These are phyloP conservation scores for Strigamia transsilvanica DNA, from an alignment of 2,888 invertebrate species.

Conservation along the genomic window DNA sequence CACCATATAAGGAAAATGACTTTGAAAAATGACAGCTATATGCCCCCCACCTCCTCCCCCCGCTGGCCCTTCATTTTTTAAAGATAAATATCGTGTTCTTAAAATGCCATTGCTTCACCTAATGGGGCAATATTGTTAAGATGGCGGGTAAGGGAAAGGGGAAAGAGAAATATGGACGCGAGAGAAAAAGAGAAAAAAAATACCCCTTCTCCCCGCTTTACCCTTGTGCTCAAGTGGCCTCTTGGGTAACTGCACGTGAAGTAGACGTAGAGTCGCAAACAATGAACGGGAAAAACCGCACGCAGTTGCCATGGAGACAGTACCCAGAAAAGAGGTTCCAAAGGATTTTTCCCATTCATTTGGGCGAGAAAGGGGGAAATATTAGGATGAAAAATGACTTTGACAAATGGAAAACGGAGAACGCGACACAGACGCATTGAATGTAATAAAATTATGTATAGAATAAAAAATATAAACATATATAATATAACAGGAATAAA, in stretches of 20 bases:
- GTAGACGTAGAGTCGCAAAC: slow-evolving; percentile 36
- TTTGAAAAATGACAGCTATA: slow-evolving; percentile 51
- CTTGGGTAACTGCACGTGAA: slow-evolving; percentile 49
- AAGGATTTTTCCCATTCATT: slow-evolving; percentile 48
- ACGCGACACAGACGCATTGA: slow-evolving; percentile 19
- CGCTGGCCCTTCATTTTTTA: slow-evolving; percentile 50
- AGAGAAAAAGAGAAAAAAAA: slow-evolving; percentile 13
- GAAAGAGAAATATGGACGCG: slow-evolving; percentile 41
- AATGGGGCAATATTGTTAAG: slow-evolving; percentile 48
- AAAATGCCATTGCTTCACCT: slow-evolving; percentile 50
- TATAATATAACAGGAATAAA: background rate
- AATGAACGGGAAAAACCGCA: slow-evolving; percentile 46
- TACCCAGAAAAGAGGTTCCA: slow-evolving; percentile 17
- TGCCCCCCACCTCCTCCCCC: slow-evolving; percentile 43
- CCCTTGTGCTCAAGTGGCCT: slow-evolving; percentile 43
- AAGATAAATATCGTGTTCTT: slow-evolving; percentile 51
- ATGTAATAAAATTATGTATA: slow-evolving; percentile 10
- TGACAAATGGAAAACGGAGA: slow-evolving; percentile 43
- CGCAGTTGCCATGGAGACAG: slow-evolving; percentile 31
- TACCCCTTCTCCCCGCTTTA: slow-evolving; percentile 35
- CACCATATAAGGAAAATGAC: slow-evolving; percentile 46
- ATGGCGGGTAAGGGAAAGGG: slow-evolving; percentile 48
- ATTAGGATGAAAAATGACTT: slow-evolving; percentile 43
- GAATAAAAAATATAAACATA: background rate
- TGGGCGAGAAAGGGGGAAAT: slow-evolving; percentile 45